These are phyloP conservation scores for Lottia scabra DNA, from an alignment of 2,888 invertebrate genomes.

Conservation along the genomic window DNA sequence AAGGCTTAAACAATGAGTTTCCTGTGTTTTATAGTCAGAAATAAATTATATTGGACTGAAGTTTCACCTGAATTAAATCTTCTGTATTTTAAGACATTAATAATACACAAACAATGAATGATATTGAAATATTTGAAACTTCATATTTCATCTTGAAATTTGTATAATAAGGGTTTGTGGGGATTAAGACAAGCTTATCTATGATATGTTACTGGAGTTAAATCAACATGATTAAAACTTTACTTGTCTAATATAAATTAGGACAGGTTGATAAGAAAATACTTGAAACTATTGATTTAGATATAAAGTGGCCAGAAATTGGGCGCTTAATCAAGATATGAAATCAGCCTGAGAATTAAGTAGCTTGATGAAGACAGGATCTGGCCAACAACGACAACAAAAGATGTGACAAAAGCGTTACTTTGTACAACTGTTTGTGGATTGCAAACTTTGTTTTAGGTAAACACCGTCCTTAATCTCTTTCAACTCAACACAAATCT, in stretches of 20 bases:
- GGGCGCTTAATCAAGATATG: constrained; percentile 5
- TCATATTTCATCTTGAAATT: too few relatives aligned
- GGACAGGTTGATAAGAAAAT: constrained; percentile 7
- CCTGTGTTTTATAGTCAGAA: too few relatives aligned
- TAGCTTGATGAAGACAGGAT: neutral
- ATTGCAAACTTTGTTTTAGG: neutral
- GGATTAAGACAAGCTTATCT: constrained; percentile 4
- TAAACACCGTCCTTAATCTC: neutral
- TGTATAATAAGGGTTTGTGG: neutral
- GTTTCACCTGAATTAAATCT: too few relatives aligned
- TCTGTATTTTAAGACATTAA: too few relatives aligned
- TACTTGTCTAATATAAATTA: constrained; percentile 4
- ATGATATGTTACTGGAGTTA: neutral
- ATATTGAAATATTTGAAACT: too few relatives aligned
- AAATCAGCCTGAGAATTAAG: constrained; percentile 1
- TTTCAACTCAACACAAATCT: neutral
- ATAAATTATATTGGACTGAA: too few relatives aligned
- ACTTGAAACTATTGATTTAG: constrained; percentile 5
- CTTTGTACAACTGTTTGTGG: neutral
- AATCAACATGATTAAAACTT: constrained; percentile 5
- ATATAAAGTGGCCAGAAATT: constrained; percentile 2
- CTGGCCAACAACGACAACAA: neutral
- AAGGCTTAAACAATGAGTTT: too few relatives aligned
- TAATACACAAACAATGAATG: too few relatives aligned
- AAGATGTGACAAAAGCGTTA: neutral